Conservation (phyloP, 2,888 invertebrate genomes). For the Eupithecia subumbrata region DNA sequence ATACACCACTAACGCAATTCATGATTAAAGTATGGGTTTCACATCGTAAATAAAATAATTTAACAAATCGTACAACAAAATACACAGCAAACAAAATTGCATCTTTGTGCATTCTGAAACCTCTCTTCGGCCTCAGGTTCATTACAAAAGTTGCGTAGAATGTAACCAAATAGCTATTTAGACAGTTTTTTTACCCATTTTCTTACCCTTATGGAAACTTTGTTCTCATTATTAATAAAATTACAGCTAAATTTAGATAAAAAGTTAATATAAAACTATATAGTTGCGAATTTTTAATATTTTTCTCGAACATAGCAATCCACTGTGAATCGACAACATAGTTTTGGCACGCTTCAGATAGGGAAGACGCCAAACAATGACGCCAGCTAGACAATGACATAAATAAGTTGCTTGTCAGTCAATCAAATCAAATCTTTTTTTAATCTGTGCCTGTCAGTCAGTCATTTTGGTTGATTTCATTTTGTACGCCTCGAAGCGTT, state of each 20-base stretch:
- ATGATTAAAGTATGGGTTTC: constrained; percentile 28
- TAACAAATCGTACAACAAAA: constrained; percentile 25
- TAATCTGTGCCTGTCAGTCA: constrained; percentile 54
- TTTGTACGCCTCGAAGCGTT: constrained; percentile 78
- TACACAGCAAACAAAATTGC: constrained; percentile 39
- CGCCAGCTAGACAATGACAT: constrained; percentile 30
- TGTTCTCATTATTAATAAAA: neutral
- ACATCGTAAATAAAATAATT: constrained; percentile 40
- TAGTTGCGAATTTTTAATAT: neutral
- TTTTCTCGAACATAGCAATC: neutral
- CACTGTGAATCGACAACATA: neutral
- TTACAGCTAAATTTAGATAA: neutral
- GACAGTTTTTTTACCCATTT: neutral
- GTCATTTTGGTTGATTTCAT: constrained; percentile 76
- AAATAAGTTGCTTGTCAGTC: neutral
- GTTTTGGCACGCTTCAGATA: constrained; percentile 5
- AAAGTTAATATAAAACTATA: neutral
- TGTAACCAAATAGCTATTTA: neutral
- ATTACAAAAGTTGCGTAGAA: neutral
- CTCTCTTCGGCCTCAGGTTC: neutral
- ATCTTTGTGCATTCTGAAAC: constrained; percentile 46
- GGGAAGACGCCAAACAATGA: constrained; percentile 14
- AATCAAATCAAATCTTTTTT: neutral
- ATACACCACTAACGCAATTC: constrained; percentile 12
- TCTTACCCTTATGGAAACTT: too few relatives aligned